Evolutionary conservation across 2,888 invertebrate genomes (phyloP), one percentile per base, ranked within the genome.

Genomic region (Pollenia griseotomentosa): DNA sequence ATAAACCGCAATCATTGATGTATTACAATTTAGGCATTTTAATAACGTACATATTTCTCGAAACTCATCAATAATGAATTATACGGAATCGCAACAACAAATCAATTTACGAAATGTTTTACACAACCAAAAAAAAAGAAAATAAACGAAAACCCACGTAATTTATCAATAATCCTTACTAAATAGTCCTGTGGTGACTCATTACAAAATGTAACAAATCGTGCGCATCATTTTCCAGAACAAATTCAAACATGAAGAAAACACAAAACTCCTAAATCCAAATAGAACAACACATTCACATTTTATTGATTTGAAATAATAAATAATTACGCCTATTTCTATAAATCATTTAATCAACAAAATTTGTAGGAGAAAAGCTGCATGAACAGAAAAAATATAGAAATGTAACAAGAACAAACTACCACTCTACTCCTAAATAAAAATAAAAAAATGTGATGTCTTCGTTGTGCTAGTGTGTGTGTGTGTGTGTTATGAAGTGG

Each of bases 311-410:
- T 91, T 89, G 88, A 91, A 90, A 91, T 90, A 91, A 91, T 92
- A 92, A 90, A 91, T 87, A 87, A 86, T 92, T 90, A 88, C 85
- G 88, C 89, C 89, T 90, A 90, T 90, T 90, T 90, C 89, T 90
- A 89, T 89, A 90, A 91, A 90, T 90, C 89, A 89, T 86, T 82
- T 65, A 71, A 86, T 70, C 81, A 77, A 73, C 57, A 61, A 59
- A 65, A 55, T 74, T 80, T 75, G 79, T 63, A 74, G 79, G 68
- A 57, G 65, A 71, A 70, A 7, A 46, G 40, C 6, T 1, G 11
- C 11, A 46, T 16, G 8, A 46, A 6, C 51, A 65, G 8, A 16
- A 19, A 40, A 6, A 42, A 65, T 14, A 0, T 14, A 51, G 12
- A 33, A 68, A 33, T 5, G 14, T 33, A 3, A 55, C 16, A 57